Evolutionary conservation across 2,888 invertebrate species (phyloP).

Genomic region (Papilio gigon): DNA sequence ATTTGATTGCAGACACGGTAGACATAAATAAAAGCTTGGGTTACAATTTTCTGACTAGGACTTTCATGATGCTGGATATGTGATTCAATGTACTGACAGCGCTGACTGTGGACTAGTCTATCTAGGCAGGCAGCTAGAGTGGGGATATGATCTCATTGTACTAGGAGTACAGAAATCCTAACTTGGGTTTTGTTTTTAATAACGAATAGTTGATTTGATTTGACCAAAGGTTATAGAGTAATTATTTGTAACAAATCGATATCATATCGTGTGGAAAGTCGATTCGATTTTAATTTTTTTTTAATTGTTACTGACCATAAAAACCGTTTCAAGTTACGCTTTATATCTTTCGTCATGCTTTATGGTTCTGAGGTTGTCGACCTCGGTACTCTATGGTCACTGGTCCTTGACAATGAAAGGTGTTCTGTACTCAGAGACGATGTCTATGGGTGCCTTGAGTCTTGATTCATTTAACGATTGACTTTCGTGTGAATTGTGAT

Average conservation of each 20-base stretch:
- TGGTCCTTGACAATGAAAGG: conserved; percentile 27
- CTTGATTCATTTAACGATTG: neutral
- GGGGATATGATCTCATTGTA: too few relatives aligned
- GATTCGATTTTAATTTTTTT: conserved; percentile 1
- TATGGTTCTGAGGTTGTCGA: conserved; percentile 28
- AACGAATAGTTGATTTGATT: too few relatives aligned
- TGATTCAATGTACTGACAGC: too few relatives aligned
- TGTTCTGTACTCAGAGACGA: neutral
- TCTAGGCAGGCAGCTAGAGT: too few relatives aligned
- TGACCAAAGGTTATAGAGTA: neutral
- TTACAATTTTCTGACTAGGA: too few relatives aligned
- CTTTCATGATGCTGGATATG: too few relatives aligned
- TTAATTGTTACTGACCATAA: conserved; percentile 6
- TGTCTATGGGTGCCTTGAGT: neutral
- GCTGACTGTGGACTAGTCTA: too few relatives aligned
- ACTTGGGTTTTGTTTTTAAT: too few relatives aligned
- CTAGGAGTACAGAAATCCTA: too few relatives aligned
- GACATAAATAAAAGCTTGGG: too few relatives aligned
- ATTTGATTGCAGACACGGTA: too few relatives aligned
- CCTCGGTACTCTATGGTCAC: conserved; percentile 30
- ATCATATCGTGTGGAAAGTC: neutral
- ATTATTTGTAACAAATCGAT: neutral
- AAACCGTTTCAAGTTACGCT: conserved; percentile 35
- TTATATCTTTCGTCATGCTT: conserved; percentile 30
- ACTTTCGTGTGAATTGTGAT: neutral